These are phyloP conservation scores for Fringilla coelebs DNA, from an alignment of 2,797 vertebrate species.

Conservation along the genomic window DNA sequence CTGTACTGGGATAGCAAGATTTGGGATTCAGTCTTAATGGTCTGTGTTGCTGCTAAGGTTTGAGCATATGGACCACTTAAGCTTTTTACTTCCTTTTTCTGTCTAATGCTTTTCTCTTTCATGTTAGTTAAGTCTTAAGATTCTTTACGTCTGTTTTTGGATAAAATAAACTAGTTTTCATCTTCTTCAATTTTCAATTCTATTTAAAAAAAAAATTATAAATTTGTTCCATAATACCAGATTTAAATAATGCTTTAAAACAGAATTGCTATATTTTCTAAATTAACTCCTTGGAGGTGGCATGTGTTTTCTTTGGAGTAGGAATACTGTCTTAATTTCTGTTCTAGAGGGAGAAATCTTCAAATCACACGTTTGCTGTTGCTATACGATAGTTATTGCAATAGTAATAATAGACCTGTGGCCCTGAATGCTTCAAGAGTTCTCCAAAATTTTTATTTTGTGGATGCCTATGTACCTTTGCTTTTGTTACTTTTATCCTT, in stretches of 20 bases:
- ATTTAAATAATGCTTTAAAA: not conserved
- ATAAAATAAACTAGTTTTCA: not conserved
- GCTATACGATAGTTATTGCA: fast-evolving
- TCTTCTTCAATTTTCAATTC: not conserved
- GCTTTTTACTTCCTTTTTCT: not conserved
- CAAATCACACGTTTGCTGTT: not conserved
- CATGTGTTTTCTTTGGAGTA: not conserved
- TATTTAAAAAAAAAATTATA: not conserved
- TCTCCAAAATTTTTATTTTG: not conserved
- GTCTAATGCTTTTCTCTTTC: not conserved
- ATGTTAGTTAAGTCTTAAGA: not conserved
- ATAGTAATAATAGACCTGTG: not conserved
- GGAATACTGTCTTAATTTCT: not conserved
- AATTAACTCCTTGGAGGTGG: not conserved
- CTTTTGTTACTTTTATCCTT: not conserved
- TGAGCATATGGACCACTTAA: not conserved
- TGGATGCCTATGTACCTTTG: not conserved
- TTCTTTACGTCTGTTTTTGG: not conserved
- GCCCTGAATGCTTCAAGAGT: not conserved
- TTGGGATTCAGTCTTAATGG: not conserved
- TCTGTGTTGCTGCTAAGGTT: not conserved
- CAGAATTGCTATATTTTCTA: not conserved
- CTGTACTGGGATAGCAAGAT: not conserved
- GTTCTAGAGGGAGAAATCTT: not conserved
- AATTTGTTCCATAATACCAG: not conserved